phyloP scores from a whole-genome alignment of 2,888 invertebrate species.

The Torymus tubicola region DNA sequence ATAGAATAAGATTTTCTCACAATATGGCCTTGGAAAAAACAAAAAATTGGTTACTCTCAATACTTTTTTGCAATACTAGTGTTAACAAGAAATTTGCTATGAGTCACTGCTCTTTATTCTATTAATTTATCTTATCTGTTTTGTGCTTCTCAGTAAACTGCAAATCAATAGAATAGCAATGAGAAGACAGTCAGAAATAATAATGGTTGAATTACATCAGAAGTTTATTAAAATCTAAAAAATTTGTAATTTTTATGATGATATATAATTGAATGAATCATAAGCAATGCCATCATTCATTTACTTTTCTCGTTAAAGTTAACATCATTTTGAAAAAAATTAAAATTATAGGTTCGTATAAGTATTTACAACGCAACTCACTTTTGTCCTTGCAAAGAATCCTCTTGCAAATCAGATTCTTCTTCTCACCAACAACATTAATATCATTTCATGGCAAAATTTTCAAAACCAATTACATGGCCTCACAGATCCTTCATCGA shows the following conservation, averaged over 20 bases:
- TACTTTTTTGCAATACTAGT: too few species aligned
- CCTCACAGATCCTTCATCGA: slow-evolving; percentile 19
- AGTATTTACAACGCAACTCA: background rate
- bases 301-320: too few species aligned
- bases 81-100: background rate
- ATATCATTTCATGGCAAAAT: slow-evolving; percentile 36
- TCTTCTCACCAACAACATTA: slow-evolving; percentile 18
- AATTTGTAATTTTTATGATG: too few species aligned
- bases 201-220: too few species aligned
- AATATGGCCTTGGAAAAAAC: too few species aligned
- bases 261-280: too few species aligned
- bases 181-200: background rate
- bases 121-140: slow-evolving; percentile 21
- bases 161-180: background rate
- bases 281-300: too few species aligned
- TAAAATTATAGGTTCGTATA: background rate
- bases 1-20: too few species aligned
- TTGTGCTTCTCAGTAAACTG: background rate
- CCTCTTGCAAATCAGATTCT: background rate
- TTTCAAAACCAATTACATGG: slow-evolving; percentile 10
- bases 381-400: slow-evolving; percentile 5
- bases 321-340: background rate
- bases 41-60: too few species aligned
- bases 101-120: slow-evolving; percentile 13
- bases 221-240: too few species aligned